A percentile compares a stretch with the other conserved stretches of the same genome.
Conservation (phyloP, 1,140 invertebrate species). For the Notospermus geniculatus region DNA sequence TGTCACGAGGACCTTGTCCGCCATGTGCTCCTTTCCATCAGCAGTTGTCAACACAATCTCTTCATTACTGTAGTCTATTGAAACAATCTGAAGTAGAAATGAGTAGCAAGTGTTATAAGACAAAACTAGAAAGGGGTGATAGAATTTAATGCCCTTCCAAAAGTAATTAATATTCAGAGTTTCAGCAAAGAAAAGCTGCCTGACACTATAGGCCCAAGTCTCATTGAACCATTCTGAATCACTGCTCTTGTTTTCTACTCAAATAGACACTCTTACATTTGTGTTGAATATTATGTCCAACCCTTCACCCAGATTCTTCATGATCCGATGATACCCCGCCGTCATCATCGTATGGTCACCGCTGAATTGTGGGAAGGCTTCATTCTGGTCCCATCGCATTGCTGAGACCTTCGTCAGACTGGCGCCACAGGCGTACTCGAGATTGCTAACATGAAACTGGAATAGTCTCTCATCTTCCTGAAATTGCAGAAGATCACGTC, state of each 20-base stretch:
- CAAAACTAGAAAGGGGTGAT: no score
- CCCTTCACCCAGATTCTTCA: constrained; percentile 43
- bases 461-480: constrained; percentile 51
- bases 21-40: constrained; percentile 28
- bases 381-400: constrained; percentile 57
- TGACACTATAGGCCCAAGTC: no score
- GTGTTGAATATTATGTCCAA: constrained; percentile 44
- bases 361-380: constrained; percentile 52
- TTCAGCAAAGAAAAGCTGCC: no score
- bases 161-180: no score
- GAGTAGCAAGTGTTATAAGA: no score
- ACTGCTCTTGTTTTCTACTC: no score
- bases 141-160: no score
- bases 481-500: neutral
- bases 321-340: constrained; percentile 33
- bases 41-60: constrained; percentile 32
- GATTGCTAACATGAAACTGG: constrained; percentile 54
- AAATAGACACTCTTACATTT: no score
- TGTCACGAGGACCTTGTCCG: constrained; percentile 50
- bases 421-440: constrained; percentile 56
- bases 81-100: constrained; percentile 34
- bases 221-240: no score
- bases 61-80: constrained; percentile 44
- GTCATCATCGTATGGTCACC: constrained; percentile 46
- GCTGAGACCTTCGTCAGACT: constrained; percentile 49